Evolutionary conservation across 2,888 invertebrate species (phyloP).

Genomic region (Fabriciana adippe): DNA sequence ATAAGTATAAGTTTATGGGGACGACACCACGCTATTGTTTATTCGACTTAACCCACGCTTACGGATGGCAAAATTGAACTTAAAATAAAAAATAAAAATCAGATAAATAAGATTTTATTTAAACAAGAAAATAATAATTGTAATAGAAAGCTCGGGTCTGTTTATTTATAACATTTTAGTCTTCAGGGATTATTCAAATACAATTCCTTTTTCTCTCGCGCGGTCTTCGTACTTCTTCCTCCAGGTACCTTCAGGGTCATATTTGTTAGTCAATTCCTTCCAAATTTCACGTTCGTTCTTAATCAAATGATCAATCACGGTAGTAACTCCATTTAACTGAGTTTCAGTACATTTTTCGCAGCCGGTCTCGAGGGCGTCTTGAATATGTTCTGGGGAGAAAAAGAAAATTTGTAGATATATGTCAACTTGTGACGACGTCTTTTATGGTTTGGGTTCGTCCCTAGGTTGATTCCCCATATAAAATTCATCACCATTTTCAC

Average conservation of each 20-base stretch:
- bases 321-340: slow-evolving; percentile 82
- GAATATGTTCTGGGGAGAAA: slow-evolving; percentile 73
- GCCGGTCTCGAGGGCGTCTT: slow-evolving; percentile 84
- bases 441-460: too few species aligned
- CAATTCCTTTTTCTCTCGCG: slow-evolving; percentile 77
- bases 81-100: too few species aligned
- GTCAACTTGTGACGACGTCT: too few species aligned
- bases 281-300: slow-evolving; percentile 85
- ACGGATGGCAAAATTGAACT: too few species aligned
- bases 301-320: slow-evolving; percentile 85
- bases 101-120: too few species aligned
- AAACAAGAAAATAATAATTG: not conserved
- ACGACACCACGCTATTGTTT: too few species aligned
- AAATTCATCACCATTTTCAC: too few species aligned
- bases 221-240: slow-evolving; percentile 84
- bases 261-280: slow-evolving; percentile 85
- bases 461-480: too few species aligned
- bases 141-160: not conserved
- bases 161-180: not conserved
- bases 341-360: slow-evolving; percentile 85
- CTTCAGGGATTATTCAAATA: slow-evolving; percentile 48
- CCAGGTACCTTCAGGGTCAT: slow-evolving; percentile 86
- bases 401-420: not conserved
- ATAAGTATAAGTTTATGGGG: too few species aligned
- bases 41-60: too few species aligned